Evolutionary conservation across 1,140 invertebrate genomes (phyloP).

Genomic region (Leptinotarsa lineolata): DNA sequence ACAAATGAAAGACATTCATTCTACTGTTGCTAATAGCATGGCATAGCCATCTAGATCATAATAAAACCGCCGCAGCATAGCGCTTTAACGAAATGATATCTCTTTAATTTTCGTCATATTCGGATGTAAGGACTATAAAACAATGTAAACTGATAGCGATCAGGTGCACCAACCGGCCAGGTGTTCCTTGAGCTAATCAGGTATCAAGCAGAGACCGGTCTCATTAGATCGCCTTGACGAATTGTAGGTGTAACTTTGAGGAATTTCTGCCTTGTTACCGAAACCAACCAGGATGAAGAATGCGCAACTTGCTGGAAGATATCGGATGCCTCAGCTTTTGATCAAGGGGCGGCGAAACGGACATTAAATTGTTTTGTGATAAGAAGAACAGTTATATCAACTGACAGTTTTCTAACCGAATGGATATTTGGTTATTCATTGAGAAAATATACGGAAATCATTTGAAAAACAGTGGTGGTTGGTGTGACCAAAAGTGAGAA

Average conservation of each 20-base stretch:
- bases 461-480: too few relatives aligned
- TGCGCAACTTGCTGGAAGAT: neutral
- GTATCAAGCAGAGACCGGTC: neutral
- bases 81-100: neutral
- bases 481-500: too few relatives aligned
- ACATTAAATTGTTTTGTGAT: too few relatives aligned
- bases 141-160: neutral
- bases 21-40: too few relatives aligned
- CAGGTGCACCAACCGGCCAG: neutral
- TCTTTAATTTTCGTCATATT: slow-evolving; percentile 2
- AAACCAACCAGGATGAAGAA: neutral
- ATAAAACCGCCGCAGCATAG: neutral
- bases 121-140: neutral
- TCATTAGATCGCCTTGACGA: slow-evolving; percentile 7
- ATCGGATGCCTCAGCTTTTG: neutral
- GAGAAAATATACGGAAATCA: too few relatives aligned
- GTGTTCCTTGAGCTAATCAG: neutral
- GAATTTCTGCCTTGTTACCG: slow-evolving; percentile 5
- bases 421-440: too few relatives aligned
- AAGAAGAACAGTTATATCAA: too few relatives aligned
- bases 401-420: too few relatives aligned
- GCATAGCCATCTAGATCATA: neutral
- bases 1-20: too few relatives aligned
- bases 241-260: slow-evolving; percentile 8
- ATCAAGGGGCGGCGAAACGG: too few relatives aligned